Evolutionary conservation across 2,888 invertebrate species (phyloP).

Genomic region (Mythimna impura): DNA sequence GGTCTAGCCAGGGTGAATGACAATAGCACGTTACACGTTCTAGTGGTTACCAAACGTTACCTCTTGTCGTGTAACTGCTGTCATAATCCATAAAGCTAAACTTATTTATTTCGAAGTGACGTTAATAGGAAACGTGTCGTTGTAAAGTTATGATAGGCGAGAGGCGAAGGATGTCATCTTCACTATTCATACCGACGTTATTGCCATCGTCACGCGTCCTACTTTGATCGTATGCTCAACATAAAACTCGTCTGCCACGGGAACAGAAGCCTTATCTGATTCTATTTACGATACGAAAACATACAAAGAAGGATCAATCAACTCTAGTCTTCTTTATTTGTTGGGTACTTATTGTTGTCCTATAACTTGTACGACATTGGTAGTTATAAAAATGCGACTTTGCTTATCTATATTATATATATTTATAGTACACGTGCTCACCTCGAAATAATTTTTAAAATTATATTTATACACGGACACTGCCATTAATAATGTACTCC

Average conservation of each 20-base stretch:
- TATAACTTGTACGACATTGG: conserved; percentile 15
- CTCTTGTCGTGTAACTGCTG: conserved; percentile 1
- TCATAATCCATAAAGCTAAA: background rate
- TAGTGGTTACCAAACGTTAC: conserved; percentile 18
- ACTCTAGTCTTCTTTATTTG: conserved; percentile 21
- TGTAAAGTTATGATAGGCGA: conserved; percentile 31
- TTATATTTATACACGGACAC: conserved; percentile 45
- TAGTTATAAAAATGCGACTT: conserved; percentile 25
- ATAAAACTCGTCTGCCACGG: conserved; percentile 69
- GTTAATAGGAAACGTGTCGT: conserved; percentile 33
- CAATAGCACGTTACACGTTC: conserved; percentile 32
- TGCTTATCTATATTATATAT: conserved; percentile 14
- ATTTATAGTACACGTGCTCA: conserved; percentile 21
- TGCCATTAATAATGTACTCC: conserved; percentile 34
- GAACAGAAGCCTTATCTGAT: conserved; percentile 68
- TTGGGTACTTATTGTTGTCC: conserved; percentile 10
- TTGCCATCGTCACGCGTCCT: conserved; percentile 64
- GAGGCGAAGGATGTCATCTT: conserved; percentile 56
- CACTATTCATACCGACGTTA: conserved; percentile 72
- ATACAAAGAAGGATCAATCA: conserved; percentile 41
- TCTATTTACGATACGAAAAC: conserved; percentile 65
- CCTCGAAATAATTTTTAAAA: conserved; percentile 54
- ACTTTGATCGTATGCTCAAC: conserved; percentile 70
- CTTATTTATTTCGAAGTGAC: conserved; percentile 32
- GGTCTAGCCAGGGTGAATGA: conserved; percentile 74